Evolutionary conservation across 2,888 invertebrate genomes (phyloP), one percentile per base, ranked within the genome.

Genomic region (Papilio protenor): DNA sequence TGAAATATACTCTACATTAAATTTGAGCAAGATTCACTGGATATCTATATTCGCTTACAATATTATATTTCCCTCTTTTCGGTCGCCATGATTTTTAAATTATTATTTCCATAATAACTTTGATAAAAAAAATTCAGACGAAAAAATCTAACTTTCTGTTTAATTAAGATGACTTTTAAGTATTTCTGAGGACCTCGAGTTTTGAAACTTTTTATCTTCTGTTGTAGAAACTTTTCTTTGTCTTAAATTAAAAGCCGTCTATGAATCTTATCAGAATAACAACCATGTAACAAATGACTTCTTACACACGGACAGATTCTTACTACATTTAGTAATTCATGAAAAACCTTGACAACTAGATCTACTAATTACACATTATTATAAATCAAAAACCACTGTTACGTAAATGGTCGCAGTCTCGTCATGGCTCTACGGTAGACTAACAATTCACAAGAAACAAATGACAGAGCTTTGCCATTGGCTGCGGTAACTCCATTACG

Each of bases 161-260:
- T 64, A 40, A 64, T 64, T 64, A 64, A 33, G 40, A 64, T 33
- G 64, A 64, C 64, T 33, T 64, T 64, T 64, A 33, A 64, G 64
- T 64, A 64, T 64, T 64, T 64, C 33, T 61, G 61, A 33, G 12
- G 27, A 64, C 18, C 6, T 61, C 23, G 59, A 10, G 59, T 23
- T 59, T 27, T 61, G 33, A 33, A 61, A 61, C 61, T 61, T 61
- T 33, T 59, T 23, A 23, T 59, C 23, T 12, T 61, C 61, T 33
- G 27, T 18, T 33, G 57, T 59, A 59, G 14, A 27, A 61, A 61
- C 33, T 61, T 61, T 33, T 33, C 33, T 16, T 16, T 16, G 23
- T 61, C 61, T 64, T 64, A 18, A 33, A 64, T 33, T 18, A 40
- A 64, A 11, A 40, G 18, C 33, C 33, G 10, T 33, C 64, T 33